Evolutionary conservation across 2,888 invertebrate genomes (phyloP).

Genomic region (Acanthococcus lagerstroemiae): DNA sequence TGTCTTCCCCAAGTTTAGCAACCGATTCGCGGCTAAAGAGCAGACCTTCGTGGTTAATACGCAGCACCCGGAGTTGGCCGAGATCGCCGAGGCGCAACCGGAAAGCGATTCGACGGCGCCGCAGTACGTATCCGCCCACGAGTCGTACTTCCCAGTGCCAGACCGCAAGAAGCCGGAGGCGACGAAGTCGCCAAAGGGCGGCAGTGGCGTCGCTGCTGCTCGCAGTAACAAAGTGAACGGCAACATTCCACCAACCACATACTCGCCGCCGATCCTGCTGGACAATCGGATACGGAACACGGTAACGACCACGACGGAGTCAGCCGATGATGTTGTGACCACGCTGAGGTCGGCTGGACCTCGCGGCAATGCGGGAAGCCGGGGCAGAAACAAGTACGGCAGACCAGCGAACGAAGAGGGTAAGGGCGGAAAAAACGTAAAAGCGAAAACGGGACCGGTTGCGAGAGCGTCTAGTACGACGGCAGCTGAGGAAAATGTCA

Average conservation of each 20-base stretch:
- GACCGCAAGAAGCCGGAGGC: conserved; percentile 1
- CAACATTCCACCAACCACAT: conserved; percentile 19
- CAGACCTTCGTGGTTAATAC: conserved; percentile 13
- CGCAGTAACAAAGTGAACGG: not conserved
- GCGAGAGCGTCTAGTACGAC: not conserved
- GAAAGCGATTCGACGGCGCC: not conserved
- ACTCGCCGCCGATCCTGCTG: conserved; percentile 8
- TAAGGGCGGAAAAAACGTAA: not conserved
- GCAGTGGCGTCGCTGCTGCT: not conserved
- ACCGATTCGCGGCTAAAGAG: conserved; percentile 12
- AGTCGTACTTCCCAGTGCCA: not conserved
- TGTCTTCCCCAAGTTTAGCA: conserved; percentile 7
- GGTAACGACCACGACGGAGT: conserved; percentile 6
- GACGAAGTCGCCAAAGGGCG: not conserved
- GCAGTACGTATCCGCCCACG: not conserved
- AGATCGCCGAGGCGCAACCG: not conserved
- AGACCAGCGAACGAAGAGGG: conserved; percentile 9
- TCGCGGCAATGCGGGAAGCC: not conserved
- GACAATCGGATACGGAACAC: conserved; percentile 20
- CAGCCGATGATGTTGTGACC: not conserved
- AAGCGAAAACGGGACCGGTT: not conserved
- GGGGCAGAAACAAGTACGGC: conserved; percentile 17
- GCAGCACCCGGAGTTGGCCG: not conserved
- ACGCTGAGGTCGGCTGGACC: not conserved
- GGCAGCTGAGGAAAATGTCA: conserved; percentile 14